Evolutionary conservation across 2,113 vertebrate species (phyloP), one percentile per base, ranked within the genome.

Genomic region (Amazona guildingii): DNA sequence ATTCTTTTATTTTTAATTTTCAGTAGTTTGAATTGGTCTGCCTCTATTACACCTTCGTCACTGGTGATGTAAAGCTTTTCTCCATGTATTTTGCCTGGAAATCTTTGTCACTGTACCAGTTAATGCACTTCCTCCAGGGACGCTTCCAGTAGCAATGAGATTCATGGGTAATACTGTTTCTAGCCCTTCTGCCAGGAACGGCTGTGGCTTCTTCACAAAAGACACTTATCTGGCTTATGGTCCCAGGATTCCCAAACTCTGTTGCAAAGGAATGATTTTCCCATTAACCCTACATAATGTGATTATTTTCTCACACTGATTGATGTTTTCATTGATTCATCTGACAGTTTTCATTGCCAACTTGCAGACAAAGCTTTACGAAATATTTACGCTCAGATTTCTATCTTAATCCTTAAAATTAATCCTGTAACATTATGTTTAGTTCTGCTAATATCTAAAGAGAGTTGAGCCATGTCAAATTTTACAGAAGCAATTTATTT

Each of bases 401-500:
- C 25, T 81, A 9, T 55, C 74, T 94, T 70, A 62, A 84, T 62
- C 10, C 21, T 79, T 76, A 74, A 67, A 74, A 88, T 90, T 92
- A 83, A 74, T 73, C 23, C 10, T 70, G 28, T 41, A 80, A 59
- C 13, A 33, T 83, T 91, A 67, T 64, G 24, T 86, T 93, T 90
- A 86, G 52, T 86, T 86, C n/a, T 92, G 54, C 78, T 94, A 88
- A 90, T 46, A 84, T 48, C 33, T 31, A 82, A 76, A 63, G 83
- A 88, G 54, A 77, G 51, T 85, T 86, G 46, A 93, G 49, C 59
- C 63, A 74, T 57, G 21, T 57, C 82, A 17, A 76, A 83, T 90
- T 90, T 93, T 88, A 83, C 33, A 83, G 39, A 66, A 95, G 83
- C 55, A 66, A 77, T 90, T 91, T 84, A 76, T 88, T 87, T 93